Evolutionary conservation across 2,888 invertebrate species (phyloP).

Genomic region (Reticulitermes lucifugus): DNA sequence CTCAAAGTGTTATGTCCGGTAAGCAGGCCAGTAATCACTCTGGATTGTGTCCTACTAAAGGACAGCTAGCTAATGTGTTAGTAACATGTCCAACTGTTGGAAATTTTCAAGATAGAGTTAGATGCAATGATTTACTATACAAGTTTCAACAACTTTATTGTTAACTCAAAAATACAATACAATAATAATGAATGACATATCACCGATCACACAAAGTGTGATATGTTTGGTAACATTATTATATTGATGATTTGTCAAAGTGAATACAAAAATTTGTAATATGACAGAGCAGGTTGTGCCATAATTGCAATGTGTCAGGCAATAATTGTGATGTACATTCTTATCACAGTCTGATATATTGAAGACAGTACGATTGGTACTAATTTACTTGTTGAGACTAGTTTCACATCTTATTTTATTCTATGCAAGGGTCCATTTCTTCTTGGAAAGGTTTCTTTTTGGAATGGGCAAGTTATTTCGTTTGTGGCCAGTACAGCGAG

Average conservation of each 20-base stretch:
- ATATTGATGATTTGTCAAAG: not conserved
- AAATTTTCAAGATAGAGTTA: not conserved
- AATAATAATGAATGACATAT: slow-evolving; percentile 30
- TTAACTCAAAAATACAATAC: slow-evolving; percentile 39
- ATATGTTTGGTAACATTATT: slow-evolving; percentile 9
- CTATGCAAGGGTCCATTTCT: not conserved
- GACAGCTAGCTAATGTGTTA: too few relatives aligned
- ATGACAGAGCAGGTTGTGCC: not conserved
- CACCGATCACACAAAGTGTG: slow-evolving; percentile 6
- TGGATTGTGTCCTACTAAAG: too few relatives aligned
- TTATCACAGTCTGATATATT: not conserved
- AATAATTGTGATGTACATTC: not conserved
- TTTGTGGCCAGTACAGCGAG: not conserved
- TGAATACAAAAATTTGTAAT: not conserved
- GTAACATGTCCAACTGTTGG: not conserved
- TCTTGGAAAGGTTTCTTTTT: not conserved
- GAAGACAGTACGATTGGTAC: not conserved
- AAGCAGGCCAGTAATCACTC: too few relatives aligned
- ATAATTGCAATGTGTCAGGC: not conserved
- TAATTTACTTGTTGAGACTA: slow-evolving; percentile 11
- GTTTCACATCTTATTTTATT: not conserved
- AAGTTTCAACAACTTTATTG: slow-evolving; percentile 41
- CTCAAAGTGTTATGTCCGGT: too few relatives aligned
- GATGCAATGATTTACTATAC: not conserved
- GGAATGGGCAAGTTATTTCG: not conserved